Conservation (phyloP, 2,113 vertebrate species). For the Monopterus albus region DNA sequence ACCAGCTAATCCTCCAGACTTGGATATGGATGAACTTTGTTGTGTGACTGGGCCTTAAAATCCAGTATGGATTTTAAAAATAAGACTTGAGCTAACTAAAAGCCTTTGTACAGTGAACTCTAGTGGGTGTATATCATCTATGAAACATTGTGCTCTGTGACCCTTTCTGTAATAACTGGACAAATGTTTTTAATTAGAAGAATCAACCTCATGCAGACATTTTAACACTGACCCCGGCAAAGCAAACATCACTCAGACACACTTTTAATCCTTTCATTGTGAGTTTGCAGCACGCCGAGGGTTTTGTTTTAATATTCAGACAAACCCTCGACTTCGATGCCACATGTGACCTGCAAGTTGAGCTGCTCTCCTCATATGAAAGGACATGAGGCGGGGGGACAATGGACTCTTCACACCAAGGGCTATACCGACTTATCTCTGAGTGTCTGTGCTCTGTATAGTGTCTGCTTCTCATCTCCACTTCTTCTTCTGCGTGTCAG, state of each 20-base stretch:
- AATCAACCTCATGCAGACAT: constrained; percentile 13
- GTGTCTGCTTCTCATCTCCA: constrained; percentile 60
- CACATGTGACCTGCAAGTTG: constrained; percentile 50
- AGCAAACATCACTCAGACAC: constrained; percentile 21
- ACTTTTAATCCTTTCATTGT: constrained; percentile 28
- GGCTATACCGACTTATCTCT: constrained; percentile 81
- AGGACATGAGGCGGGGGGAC: constrained; percentile 17
- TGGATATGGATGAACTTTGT: too few species aligned
- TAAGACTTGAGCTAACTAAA: constrained; percentile 28
- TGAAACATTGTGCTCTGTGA: constrained; percentile 66
- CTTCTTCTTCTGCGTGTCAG: constrained; percentile 45
- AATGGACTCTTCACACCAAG: constrained; percentile 81
- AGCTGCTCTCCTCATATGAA: constrained; percentile 61
- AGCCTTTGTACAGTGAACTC: constrained; percentile 68
- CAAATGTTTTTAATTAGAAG: constrained; percentile 17
- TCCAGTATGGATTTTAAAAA: constrained; percentile 13
- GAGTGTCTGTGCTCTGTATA: constrained; percentile 77
- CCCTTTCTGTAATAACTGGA: constrained; percentile 34
- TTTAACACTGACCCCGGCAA: neutral
- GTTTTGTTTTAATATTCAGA: constrained; percentile 13
- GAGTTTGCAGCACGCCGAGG: constrained; percentile 14
- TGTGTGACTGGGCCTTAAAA: constrained; percentile 52
- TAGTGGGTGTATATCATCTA: constrained; percentile 54
- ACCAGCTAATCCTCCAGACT: too few species aligned
- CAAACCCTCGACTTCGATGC: constrained; percentile 6